Conservation (phyloP, 2,888 invertebrate species). For the Andricus quercusramuli region DNA sequence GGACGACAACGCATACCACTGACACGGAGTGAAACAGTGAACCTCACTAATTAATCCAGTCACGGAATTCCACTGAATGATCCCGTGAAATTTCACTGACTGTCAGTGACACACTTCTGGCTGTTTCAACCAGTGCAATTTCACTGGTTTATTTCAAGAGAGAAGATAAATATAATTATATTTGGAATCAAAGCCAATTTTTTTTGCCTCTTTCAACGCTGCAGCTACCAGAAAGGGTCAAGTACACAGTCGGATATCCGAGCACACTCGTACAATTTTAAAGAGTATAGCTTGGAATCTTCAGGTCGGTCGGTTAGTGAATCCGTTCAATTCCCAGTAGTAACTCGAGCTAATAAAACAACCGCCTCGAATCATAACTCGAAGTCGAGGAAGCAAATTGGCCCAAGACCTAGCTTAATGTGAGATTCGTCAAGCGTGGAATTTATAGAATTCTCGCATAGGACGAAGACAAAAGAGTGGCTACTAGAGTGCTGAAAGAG, state of each 20-base stretch:
- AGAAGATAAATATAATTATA: background rate
- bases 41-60: no score
- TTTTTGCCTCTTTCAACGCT: background rate
- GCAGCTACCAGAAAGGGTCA: background rate
- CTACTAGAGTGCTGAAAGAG: background rate
- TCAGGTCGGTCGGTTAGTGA: background rate
- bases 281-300: background rate
- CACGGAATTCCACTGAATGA: no score
- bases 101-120: no score
- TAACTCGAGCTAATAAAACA: conserved; percentile 8
- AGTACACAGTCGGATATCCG: background rate
- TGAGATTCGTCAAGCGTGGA: background rate
- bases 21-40: no score
- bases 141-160: no score
- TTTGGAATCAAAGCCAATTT: background rate
- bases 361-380: background rate
- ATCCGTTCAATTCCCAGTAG: background rate
- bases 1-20: no score
- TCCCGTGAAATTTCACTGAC: no score
- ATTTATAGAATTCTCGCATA: background rate
- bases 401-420: background rate
- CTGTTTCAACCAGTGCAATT: no score
- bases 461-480: background rate
- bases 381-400: conserved; percentile 1
- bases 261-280: background rate